Conservation (phyloP, 2,888 invertebrate genomes). For the Macrostomum cliftonense region DNA sequence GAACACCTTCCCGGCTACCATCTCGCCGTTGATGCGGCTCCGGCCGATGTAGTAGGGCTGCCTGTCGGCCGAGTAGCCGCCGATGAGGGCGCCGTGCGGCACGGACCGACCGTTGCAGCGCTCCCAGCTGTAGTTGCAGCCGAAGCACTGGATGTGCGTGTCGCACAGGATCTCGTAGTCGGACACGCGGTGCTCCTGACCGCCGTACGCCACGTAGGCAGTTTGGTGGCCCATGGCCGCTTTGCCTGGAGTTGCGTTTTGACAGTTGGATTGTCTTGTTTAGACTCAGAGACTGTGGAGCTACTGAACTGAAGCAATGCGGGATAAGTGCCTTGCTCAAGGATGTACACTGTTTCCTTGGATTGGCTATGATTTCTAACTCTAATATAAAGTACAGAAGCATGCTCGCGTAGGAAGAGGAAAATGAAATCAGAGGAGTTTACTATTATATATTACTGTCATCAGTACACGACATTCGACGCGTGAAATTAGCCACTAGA, state of each 20-base stretch:
- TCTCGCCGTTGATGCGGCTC: neutral
- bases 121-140: neutral
- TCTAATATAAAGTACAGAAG: no score
- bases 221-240: neutral
- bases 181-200: neutral
- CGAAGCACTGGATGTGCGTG: neutral
- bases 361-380: no score
- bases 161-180: neutral
- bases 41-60: conserved; percentile 4
- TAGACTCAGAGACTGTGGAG: no score
- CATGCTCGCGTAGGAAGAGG: no score
- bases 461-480: no score
- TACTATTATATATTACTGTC: no score
- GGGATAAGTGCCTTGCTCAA: no score
- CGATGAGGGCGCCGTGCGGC: conserved; percentile 2
- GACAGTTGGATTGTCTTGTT: no score
- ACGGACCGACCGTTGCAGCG: neutral
- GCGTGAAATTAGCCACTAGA: no score
- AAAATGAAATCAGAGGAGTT: no score
- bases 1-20: conserved; percentile 4
- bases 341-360: no score
- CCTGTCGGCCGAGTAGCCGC: conserved; percentile 1
- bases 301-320: no score
- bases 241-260: neutral
- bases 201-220: neutral